Evolutionary conservation across 2,113 vertebrate species (phyloP), one percentile per base, ranked within the genome.

Genomic region (Andinoacara biseriatus): DNA sequence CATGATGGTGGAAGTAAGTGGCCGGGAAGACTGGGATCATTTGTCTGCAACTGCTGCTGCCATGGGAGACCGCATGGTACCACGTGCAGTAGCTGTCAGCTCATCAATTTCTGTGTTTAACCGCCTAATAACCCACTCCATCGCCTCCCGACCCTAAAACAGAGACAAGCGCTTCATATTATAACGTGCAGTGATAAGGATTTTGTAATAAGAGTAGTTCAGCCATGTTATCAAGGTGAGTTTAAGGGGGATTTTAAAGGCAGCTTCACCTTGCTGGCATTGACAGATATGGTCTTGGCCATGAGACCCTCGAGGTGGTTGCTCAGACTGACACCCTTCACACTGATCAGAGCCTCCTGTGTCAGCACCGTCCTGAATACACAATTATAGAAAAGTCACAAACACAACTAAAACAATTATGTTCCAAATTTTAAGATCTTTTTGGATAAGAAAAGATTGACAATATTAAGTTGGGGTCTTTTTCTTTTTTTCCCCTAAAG

Each of bases 111-210:
- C 98, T 0, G 96, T 93, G 78, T 99, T 99, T 67, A 99, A 87
- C 75, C 96, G 95, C 13, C 95, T 95, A 86, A 99, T 99, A 40
- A 99, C 98, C 98, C 98, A 99, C 80, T 99, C 98, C 97, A 99
- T 93, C 1, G 98, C 98, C 93, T 99, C 98, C 18, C 98, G 97
- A 35, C 98, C 98, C 98, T 99, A 88, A 33, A 3, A 77, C 52
- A 76, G 7, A 86, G 1, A 24, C 0, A 62, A 5, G 61, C 3
- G 11, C 81, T 75, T 83, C 1, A 31, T 9, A 43, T 5, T 72
- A 31, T 20, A 72, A 13, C 0, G 0, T 0, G 0, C 65, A 72
- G 10, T 33, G 46, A 49, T 15, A 11, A 29, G 3, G 7, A 14
- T 3, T 3, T 5, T 35, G 9, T 38, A 46, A 31, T 14, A 0